Conservation (phyloP, 30 jellyfish, hydroid and myxozoan species). For the Chrysaora quinquecirrha region DNA sequence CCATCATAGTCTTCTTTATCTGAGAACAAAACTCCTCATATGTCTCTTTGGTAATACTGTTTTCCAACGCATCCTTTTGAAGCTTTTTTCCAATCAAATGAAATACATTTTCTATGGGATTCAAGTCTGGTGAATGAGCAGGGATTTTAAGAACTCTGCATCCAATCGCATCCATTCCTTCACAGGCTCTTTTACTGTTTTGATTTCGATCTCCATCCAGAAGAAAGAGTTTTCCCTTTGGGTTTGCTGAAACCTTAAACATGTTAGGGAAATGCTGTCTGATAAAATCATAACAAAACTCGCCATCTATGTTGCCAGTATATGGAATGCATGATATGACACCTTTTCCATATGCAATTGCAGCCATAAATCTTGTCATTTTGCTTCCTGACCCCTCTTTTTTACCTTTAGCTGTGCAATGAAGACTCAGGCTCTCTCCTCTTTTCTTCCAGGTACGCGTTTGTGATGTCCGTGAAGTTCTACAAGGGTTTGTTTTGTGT, state of each 20-base stretch:
- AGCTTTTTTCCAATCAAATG: slow-evolving; percentile 44
- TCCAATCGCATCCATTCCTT: slow-evolving; percentile 36
- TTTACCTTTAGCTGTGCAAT: slow-evolving; percentile 42
- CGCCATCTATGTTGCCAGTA: neutral
- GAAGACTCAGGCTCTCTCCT: slow-evolving; percentile 23
- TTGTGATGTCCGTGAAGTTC: slow-evolving; percentile 16
- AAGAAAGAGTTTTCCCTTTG: slow-evolving; percentile 26
- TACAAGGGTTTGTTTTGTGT: slow-evolving; percentile 32
- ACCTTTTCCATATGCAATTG: slow-evolving; percentile 47
- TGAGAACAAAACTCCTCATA: slow-evolving; percentile 34
- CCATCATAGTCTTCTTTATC: slow-evolving; percentile 11
- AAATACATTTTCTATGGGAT: slow-evolving; percentile 45
- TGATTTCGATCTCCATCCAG: slow-evolving; percentile 40
- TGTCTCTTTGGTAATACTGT: slow-evolving; percentile 23
- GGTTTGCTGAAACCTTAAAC: slow-evolving; percentile 26
- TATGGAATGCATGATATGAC: slow-evolving; percentile 27
- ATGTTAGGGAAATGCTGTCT: slow-evolving; percentile 38
- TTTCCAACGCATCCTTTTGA: slow-evolving; percentile 19
- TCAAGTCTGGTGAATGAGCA: slow-evolving; percentile 55
- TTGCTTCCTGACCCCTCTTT: slow-evolving; percentile 40
- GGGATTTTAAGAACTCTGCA: slow-evolving; percentile 36
- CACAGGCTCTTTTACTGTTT: slow-evolving; percentile 30
- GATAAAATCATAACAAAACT: slow-evolving; percentile 24
- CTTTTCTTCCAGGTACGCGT: slow-evolving; percentile 34
- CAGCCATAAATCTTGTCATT: slow-evolving; percentile 43